These are phyloP conservation scores for Dipodomys merriami DNA, from an alignment of 2,113 vertebrate genomes.

Conservation along the genomic window DNA sequence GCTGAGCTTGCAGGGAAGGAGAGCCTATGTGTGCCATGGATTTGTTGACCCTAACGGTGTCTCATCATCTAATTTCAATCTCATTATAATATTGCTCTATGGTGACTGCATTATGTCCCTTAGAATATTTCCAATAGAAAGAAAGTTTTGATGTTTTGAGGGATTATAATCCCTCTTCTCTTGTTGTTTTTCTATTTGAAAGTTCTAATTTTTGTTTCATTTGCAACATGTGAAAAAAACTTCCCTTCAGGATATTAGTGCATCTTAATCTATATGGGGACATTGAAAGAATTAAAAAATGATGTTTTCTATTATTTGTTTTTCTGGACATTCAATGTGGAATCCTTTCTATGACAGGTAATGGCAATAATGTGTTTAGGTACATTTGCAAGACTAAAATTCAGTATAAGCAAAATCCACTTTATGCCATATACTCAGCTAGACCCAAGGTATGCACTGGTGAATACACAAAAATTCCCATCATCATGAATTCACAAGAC, in stretches of 20 bases:
- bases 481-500: not conserved
- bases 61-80: not conserved
- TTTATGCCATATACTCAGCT: not conserved
- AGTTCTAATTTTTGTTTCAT: not conserved
- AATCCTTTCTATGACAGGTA: not conserved
- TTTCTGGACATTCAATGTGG: not conserved
- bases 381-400: not conserved
- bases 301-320: not conserved
- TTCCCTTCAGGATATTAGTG: fast-evolving
- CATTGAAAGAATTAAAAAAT: not conserved
- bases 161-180: not conserved
- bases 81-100: not conserved
- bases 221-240: not conserved
- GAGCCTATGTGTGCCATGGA: fast-evolving
- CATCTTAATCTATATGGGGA: not conserved
- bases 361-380: not conserved
- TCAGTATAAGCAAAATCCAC: not conserved
- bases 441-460: not conserved
- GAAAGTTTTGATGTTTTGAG: not conserved
- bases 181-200: not conserved
- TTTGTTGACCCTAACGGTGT: not conserved
- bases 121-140: not conserved
- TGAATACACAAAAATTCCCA: not conserved
- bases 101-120: not conserved
- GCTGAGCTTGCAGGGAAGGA: not conserved